A percentile compares a stretch with the other conserved stretches of the same genome.
These are phyloP conservation scores for Mya arenaria DNA, from an alignment of 1,140 invertebrate species.

Conservation along the genomic window DNA sequence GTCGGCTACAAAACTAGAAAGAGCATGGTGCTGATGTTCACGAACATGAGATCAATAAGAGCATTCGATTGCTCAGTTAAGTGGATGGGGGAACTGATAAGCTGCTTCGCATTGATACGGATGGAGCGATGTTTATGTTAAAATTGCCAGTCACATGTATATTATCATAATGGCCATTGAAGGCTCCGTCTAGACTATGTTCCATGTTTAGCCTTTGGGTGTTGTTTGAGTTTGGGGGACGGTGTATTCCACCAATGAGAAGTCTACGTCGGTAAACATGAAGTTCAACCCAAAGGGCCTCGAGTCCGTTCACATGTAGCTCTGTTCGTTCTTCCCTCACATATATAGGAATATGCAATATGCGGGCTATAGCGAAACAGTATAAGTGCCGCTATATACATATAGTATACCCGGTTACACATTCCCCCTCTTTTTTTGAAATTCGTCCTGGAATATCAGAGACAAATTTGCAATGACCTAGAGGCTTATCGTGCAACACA, in stretches of 20 bases:
- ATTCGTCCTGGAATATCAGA: too few relatives aligned
- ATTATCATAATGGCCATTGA: conserved; percentile 1
- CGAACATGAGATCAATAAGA: conserved; percentile 20
- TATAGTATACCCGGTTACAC: too few relatives aligned
- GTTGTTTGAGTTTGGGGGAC: conserved; percentile 17
- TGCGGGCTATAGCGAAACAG: too few relatives aligned
- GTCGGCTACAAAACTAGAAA: conserved; percentile 8
- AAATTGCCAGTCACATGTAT: conserved; percentile 3
- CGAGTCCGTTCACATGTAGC: not conserved
- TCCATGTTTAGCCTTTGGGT: conserved; percentile 11
- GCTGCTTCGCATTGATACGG: not conserved
- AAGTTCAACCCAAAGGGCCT: conserved; percentile 20
- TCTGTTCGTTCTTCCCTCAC: not conserved
- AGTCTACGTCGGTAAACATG: not conserved
- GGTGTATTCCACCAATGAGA: conserved; percentile 9
- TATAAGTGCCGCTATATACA: too few relatives aligned
- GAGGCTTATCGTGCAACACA: too few relatives aligned
- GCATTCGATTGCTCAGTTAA: conserved; percentile 22
- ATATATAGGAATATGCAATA: too few relatives aligned
- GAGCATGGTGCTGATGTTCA: not conserved
- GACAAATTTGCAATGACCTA: too few relatives aligned
- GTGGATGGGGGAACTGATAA: conserved; percentile 23
- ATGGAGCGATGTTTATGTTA: not conserved
- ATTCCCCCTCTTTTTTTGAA: too few relatives aligned
- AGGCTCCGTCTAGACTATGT: conserved; percentile 2